A percentile compares a stretch with the other conserved stretches of the same genome.
phyloP scores from a whole-genome alignment of 2,113 vertebrate genomes.

The Calonectris borealis region DNA sequence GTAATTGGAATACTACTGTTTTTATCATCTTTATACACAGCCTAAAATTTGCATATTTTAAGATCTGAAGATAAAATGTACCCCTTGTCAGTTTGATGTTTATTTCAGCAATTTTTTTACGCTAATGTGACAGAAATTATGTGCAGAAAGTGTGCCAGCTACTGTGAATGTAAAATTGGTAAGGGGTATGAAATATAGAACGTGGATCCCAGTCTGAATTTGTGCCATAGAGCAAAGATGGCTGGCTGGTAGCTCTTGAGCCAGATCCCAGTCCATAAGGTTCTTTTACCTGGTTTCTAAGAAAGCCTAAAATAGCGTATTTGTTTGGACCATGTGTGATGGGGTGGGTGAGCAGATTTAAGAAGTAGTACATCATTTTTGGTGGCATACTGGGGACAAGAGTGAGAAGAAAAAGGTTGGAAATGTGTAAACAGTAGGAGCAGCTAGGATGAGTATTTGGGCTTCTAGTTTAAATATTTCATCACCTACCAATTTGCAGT shows the following conservation, averaged over 20 bases:
- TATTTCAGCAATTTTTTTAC: not conserved
- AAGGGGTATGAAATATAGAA: not conserved
- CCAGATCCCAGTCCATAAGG: not conserved
- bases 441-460: not conserved
- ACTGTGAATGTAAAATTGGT: not conserved
- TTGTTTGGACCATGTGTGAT: not conserved
- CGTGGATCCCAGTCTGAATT: not conserved
- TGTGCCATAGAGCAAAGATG: not conserved
- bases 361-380: not conserved
- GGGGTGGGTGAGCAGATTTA: not conserved
- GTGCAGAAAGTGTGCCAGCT: not conserved
- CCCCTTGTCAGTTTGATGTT: not conserved
- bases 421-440: not conserved
- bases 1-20: not conserved
- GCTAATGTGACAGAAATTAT: not conserved
- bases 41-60: not conserved
- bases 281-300: not conserved
- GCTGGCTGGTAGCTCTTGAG: not conserved
- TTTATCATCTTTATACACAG: not conserved
- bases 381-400: not conserved
- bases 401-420: not conserved
- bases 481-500: not conserved
- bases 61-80: not conserved
- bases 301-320: not conserved
- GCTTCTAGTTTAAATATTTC: not conserved